Conservation (phyloP, 2,888 invertebrate genomes). For the Arrhopalites spinosus region DNA sequence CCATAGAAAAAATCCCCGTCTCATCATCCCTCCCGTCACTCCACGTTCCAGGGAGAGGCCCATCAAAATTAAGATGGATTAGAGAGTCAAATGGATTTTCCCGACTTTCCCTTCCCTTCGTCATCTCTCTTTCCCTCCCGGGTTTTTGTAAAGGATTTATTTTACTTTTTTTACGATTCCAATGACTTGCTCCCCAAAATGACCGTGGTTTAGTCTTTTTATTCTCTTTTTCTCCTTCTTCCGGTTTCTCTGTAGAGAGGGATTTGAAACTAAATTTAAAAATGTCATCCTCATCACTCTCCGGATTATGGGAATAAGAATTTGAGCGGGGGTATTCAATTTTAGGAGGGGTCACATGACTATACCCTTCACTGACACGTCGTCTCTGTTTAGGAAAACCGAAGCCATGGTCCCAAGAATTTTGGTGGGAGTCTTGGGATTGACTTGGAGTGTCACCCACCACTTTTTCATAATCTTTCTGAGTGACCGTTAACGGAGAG, state of each 20-base stretch:
- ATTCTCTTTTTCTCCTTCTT: background rate
- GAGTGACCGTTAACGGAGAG: too few relatives aligned
- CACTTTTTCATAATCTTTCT: too few relatives aligned
- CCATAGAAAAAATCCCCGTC: background rate
- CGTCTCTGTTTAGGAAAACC: too few relatives aligned
- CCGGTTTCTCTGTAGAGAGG: background rate
- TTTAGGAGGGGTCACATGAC: too few relatives aligned
- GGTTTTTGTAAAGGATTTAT: background rate
- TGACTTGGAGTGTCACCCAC: too few relatives aligned
- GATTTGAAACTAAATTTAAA: background rate
- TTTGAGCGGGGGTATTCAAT: background rate
- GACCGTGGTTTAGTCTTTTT: constrained; percentile 4
- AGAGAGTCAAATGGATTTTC: background rate
- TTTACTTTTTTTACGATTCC: constrained; percentile 5
- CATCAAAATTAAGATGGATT: background rate
- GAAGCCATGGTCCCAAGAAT: too few relatives aligned
- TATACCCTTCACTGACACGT: too few relatives aligned
- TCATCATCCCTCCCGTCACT: background rate
- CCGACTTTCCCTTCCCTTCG: background rate
- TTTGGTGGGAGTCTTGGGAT: too few relatives aligned
- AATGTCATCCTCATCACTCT: background rate
- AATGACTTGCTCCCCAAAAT: background rate
- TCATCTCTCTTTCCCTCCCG: constrained; percentile 9
- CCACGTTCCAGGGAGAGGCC: background rate
- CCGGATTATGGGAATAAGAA: background rate